Evolutionary conservation across 1,140 invertebrate species (phyloP).

Genomic region (Drosophila micromelanica): DNA sequence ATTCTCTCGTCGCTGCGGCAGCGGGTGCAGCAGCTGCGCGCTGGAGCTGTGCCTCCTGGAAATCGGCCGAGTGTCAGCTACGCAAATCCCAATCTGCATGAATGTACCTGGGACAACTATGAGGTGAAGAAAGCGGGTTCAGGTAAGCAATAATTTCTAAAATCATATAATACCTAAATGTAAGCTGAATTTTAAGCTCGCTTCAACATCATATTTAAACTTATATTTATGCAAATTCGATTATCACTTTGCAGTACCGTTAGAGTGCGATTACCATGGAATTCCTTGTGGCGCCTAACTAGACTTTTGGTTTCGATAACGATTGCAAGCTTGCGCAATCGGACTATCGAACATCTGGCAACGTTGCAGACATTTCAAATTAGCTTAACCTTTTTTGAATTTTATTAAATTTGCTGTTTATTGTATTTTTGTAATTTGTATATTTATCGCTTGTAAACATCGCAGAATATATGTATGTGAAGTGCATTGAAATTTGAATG

Average conservation of each 20-base stretch:
- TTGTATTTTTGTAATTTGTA: neutral
- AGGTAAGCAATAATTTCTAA: conserved; percentile 26
- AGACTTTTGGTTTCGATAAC: neutral
- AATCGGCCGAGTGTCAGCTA: conserved; percentile 38
- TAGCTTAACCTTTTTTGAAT: neutral
- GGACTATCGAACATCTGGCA: conserved; percentile 3
- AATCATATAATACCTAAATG: too few species aligned
- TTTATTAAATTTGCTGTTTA: neutral
- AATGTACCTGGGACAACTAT: conserved; percentile 66
- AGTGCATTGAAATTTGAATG: conserved; percentile 5
- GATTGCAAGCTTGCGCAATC: neutral
- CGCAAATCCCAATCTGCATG: conserved; percentile 57
- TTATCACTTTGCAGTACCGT: conserved; percentile 24
- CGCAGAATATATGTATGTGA: neutral
- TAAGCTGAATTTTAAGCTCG: too few species aligned
- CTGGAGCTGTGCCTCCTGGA: conserved; percentile 31
- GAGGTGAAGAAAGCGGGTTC: conserved; percentile 17
- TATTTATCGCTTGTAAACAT: neutral
- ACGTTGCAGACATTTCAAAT: neutral
- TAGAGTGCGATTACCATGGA: conserved; percentile 52
- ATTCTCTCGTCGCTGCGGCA: conserved; percentile 50
- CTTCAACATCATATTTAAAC: too few species aligned
- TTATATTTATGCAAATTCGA: too few species aligned
- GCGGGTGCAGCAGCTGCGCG: conserved; percentile 38
- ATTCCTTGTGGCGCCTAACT: conserved; percentile 37